Evolutionary conservation across 2,797 vertebrate genomes (phyloP), one percentile per base, ranked within the genome.

Genomic region (Lepilemur septentrionalis): DNA sequence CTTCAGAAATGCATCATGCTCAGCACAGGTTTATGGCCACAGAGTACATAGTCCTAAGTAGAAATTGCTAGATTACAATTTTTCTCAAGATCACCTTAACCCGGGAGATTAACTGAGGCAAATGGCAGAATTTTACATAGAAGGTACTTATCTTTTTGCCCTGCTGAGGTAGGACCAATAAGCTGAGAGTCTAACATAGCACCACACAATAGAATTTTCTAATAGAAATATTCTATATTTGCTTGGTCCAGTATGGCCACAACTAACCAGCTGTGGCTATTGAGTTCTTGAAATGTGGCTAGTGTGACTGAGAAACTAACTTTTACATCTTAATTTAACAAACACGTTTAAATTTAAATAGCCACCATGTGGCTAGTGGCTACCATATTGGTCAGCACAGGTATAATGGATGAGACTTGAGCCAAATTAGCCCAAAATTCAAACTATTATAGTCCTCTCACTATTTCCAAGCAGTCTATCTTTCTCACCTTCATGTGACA

Each of bases 291-390:
- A 96, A 81, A 43, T 63, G 46, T 57, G n/a, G 3, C 48, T 23
- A 57, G 55, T 57, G 22, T 57, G 55, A 57, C 61, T 73, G 30
- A 85, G 35, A 88, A 7, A 86, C 3, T 75, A 55, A 15, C 50
- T 75, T 67, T 57, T 91, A 13, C 43, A 76, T 86, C 94, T 90
- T 96, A 79, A n/a, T 78, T 93, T 91, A 46, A 55, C 3, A 85
- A 35, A 80, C 6, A 52, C 2, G 63, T 61, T 78, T 63, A 76
- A 43, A 78, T 72, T 57, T 59, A 88, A 80, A 50, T 63, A 86
- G 59, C 5, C 10, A 46, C 55, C 55, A 28, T 69, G 12, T 32
- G 4, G 9, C 73, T 94, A 12, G 38, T 65, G 46, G 82, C 25
- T 96, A 67, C 2, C 9, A 4, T 23, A 11, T 13, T 80, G 14